Percentiles rank a stretch among this genome's conserved stretches.
phyloP scores from a whole-genome alignment of 2,797 vertebrate genomes.

The Calcarius lapponicus region DNA sequence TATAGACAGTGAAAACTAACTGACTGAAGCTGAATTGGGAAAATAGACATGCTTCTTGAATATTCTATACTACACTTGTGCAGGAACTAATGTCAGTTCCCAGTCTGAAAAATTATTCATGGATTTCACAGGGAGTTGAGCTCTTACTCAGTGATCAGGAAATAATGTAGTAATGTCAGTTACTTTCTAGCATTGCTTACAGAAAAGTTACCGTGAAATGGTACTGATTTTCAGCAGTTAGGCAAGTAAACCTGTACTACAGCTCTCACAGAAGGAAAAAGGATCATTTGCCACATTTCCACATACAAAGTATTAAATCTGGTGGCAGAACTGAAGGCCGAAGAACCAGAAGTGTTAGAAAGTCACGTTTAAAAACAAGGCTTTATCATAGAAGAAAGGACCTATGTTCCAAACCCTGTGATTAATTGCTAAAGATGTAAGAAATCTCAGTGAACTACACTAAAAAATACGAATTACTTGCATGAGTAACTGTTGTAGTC shows the following conservation, averaged over 20 bases:
- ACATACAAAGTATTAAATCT: background rate
- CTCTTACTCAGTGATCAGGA: background rate
- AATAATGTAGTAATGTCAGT: background rate
- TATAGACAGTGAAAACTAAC: background rate
- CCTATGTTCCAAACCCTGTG: background rate
- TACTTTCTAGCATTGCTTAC: background rate
- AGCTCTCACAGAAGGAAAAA: background rate
- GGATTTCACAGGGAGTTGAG: background rate
- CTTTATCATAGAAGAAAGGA: background rate
- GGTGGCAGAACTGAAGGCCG: background rate
- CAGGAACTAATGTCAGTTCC: slow-evolving; percentile 11
- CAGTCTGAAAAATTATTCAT: background rate
- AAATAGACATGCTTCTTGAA: background rate
- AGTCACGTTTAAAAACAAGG: background rate
- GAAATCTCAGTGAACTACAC: background rate
- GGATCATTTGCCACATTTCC: background rate
- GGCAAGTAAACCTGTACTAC: background rate
- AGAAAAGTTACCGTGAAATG: background rate
- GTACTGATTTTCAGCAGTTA: background rate
- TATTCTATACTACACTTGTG: background rate
- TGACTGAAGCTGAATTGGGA: background rate
- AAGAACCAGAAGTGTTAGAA: background rate
- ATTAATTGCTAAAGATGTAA: background rate
- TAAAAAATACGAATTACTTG: background rate
- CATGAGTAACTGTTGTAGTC: background rate